Conservation (phyloP, 2,797 vertebrate species). For the Anas bernieri region DNA sequence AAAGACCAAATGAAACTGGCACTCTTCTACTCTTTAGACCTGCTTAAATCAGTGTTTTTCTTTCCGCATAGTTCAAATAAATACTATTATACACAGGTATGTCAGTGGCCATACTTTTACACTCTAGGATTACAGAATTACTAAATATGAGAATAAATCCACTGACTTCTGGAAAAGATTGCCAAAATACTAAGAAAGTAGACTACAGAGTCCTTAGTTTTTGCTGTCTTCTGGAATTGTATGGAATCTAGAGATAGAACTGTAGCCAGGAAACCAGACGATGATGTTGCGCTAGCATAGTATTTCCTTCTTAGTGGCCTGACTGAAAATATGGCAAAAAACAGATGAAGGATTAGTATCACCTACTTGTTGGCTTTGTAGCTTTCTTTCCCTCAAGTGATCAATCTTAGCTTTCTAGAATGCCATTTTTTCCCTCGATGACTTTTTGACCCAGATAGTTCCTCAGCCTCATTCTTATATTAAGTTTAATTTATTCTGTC, state of each 20-base stretch:
- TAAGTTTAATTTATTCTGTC: not conserved
- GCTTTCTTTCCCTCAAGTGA: not conserved
- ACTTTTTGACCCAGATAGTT: not conserved
- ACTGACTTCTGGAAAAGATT: not conserved
- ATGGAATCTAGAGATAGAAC: not conserved
- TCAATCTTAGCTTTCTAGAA: not conserved
- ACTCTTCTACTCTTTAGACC: not conserved
- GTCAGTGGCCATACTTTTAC: not conserved
- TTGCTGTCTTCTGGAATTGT: not conserved
- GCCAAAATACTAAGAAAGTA: not conserved
- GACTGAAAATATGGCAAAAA: not conserved
- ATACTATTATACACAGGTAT: not conserved
- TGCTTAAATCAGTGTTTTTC: not conserved
- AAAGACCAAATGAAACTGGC: not conserved
- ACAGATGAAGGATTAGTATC: not conserved
- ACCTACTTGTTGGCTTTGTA: not conserved
- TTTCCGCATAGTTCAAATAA: not conserved
- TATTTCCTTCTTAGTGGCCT: not conserved
- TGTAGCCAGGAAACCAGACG: not conserved
- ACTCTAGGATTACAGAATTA: not conserved
- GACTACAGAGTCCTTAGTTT: not conserved
- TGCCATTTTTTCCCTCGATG: not conserved
- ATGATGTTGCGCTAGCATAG: not conserved
- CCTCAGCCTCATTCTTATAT: not conserved
- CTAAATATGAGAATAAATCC: not conserved